phyloP scores from a whole-genome alignment of 1,140 invertebrate genomes.

The Drosophila funebris region DNA sequence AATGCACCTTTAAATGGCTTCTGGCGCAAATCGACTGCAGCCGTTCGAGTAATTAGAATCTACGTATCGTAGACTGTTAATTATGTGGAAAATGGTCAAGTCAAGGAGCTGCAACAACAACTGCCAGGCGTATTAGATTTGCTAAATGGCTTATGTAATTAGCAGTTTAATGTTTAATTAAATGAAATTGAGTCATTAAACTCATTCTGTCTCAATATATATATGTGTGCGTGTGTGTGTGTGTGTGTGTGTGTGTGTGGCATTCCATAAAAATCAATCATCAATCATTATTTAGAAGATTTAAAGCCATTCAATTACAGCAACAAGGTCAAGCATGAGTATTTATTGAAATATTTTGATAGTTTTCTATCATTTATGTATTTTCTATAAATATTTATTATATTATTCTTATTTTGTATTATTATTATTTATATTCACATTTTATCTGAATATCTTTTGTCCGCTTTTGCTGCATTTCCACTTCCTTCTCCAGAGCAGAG shows the following conservation, averaged over 20 bases:
- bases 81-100: conserved; percentile 55
- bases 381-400: neutral
- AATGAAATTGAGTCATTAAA: conserved; percentile 75
- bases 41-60: conserved; percentile 59
- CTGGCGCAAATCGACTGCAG: conserved; percentile 52
- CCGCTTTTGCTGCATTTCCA: neutral
- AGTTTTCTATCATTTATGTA: neutral
- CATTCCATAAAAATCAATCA: conserved; percentile 20
- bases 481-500: neutral
- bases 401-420: neutral
- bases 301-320: neutral
- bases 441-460: neutral
- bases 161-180: conserved; percentile 68
- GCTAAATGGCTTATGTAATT: conserved; percentile 76
- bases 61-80: conserved; percentile 48
- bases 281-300: neutral
- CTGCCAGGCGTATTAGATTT: conserved; percentile 58
- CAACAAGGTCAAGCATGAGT: conserved; percentile 3
- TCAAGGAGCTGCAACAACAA: conserved; percentile 6
- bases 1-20: conserved; percentile 70
- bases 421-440: neutral
- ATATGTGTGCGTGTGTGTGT: conserved; percentile 12
- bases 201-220: conserved; percentile 5
- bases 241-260: conserved; percentile 12
- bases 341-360: neutral